phyloP scores from a whole-genome alignment of 2,113 vertebrate genomes.

The Elachura formosa region DNA sequence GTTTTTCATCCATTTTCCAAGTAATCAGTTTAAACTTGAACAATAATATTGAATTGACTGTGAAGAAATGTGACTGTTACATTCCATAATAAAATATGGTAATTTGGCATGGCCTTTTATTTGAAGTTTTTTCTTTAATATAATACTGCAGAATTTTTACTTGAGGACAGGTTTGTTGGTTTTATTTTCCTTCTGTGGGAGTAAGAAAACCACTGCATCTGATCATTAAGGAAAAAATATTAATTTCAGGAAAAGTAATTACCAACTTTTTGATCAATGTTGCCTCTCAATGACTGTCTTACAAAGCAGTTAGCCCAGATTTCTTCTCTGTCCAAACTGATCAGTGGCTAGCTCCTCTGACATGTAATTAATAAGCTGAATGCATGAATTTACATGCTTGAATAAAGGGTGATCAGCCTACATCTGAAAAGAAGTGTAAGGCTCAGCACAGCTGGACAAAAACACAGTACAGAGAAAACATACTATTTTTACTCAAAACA shows the following conservation, averaged over 20 bases:
- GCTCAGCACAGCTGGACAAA: not conserved
- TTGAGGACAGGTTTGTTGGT: not conserved
- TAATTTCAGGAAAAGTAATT: not conserved
- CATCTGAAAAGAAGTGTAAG: not conserved
- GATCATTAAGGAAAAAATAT: not conserved
- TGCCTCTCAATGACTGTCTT: not conserved
- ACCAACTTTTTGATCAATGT: not conserved
- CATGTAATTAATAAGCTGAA: not conserved
- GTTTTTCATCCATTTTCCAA: conserved; percentile 40
- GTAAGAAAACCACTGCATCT: not conserved
- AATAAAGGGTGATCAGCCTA: not conserved
- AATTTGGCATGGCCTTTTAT: not conserved
- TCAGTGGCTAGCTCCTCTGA: not conserved
- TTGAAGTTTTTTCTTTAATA: not conserved
- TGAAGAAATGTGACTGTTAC: not conserved
- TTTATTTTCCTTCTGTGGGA: not conserved
- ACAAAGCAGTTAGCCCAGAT: not conserved
- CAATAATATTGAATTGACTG: conserved; percentile 50
- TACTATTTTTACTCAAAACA: not conserved
- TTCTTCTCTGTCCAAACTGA: not conserved
- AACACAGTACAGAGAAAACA: not conserved
- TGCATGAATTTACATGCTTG: not conserved
- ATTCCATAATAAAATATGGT: not conserved
- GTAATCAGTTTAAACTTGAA: conserved; percentile 47
- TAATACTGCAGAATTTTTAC: not conserved